Conservation (phyloP, 2,888 invertebrate genomes). For the Octodonta nipae region DNA sequence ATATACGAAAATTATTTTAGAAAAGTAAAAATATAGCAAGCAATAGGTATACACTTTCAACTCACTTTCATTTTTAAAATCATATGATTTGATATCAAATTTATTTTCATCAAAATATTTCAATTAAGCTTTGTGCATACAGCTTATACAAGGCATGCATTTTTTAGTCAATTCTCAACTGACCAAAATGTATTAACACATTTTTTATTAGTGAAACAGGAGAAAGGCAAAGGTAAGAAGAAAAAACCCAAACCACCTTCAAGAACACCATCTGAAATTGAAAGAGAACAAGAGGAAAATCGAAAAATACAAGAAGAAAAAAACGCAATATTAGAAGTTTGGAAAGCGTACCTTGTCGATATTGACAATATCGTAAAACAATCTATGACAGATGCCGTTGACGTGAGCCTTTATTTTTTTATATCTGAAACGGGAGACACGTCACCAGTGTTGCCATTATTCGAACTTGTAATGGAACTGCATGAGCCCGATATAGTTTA, state of each 20-base stretch:
- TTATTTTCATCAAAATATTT: too few relatives aligned
- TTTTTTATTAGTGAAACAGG: conserved; percentile 6
- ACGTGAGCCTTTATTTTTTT: conserved; percentile 38
- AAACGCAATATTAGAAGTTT: conserved; percentile 29
- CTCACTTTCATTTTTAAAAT: too few relatives aligned
- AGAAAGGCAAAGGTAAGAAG: conserved; percentile 9
- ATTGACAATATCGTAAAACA: conserved; percentile 34
- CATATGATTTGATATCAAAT: too few relatives aligned
- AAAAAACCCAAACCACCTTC: conserved; percentile 30
- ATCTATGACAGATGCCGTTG: conserved; percentile 9
- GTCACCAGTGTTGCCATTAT: conserved; percentile 44
- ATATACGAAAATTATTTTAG: too few relatives aligned
- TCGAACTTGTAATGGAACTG: conserved; percentile 63
- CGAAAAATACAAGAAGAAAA: conserved; percentile 5
- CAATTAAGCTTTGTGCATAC: too few relatives aligned
- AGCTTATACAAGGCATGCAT: too few relatives aligned
- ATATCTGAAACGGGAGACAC: conserved; percentile 42
- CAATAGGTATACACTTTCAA: too few relatives aligned
- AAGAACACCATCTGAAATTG: conserved; percentile 24
- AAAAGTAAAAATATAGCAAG: too few relatives aligned
- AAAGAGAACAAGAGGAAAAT: conserved; percentile 21
- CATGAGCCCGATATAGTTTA: conserved; percentile 61
- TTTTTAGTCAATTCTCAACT: too few relatives aligned
- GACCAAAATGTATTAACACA: not conserved
- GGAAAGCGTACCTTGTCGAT: conserved; percentile 18